Conservation (phyloP, 2,888 invertebrate species). For the Mesochorus sp. region DNA sequence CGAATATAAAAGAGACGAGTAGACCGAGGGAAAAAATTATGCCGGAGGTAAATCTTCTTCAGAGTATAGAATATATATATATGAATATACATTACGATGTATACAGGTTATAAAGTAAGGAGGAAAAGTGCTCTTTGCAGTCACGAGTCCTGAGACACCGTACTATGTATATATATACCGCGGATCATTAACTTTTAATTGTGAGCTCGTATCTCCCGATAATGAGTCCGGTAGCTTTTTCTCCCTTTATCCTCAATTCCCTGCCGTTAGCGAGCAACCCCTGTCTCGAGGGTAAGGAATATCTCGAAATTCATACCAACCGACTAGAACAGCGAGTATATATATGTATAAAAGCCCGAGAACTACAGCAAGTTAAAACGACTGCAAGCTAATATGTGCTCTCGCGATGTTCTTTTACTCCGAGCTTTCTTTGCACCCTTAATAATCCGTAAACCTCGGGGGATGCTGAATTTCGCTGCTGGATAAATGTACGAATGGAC, state of each 20-base stretch:
- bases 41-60: conserved; percentile 36
- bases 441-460: conserved; percentile 37
- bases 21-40: conserved; percentile 55
- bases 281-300: conserved; percentile 15
- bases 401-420: conserved; percentile 7
- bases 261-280: neutral
- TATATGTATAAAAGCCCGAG: neutral
- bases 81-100: conserved; percentile 16
- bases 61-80: conserved; percentile 8
- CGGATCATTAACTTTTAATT: conserved; percentile 68
- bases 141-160: conserved; percentile 42
- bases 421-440: conserved; percentile 40
- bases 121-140: conserved; percentile 33
- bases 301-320: conserved; percentile 46
- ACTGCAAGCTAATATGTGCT: neutral
- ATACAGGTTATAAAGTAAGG: conserved; percentile 20
- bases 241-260: neutral
- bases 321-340: conserved; percentile 31
- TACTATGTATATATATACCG: conserved; percentile 27
- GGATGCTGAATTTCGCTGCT: conserved; percentile 14
- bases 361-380: conserved; percentile 11
- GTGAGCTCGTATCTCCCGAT: conserved; percentile 65
- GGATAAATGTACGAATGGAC: conserved; percentile 33
- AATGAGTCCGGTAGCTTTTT: conserved; percentile 61
- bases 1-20: conserved; percentile 31